Evolutionary conservation across 64 coral and sea anemone species (phyloP), one percentile per base, ranked within the genome.

Genomic region (Orbicella faveolata): DNA sequence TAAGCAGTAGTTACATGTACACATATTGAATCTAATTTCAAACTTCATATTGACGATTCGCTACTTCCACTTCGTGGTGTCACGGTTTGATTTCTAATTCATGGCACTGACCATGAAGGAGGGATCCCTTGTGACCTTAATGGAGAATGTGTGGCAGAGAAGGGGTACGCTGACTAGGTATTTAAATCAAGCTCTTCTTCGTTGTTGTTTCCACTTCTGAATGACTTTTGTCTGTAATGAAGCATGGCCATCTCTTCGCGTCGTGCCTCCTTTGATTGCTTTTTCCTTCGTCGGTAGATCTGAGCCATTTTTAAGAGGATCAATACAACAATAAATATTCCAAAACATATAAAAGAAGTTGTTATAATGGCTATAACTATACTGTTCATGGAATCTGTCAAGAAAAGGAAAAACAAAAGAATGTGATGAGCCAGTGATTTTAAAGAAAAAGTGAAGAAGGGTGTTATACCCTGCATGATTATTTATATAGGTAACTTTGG

Each of bases 291-390:
- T 26, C 65, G 63, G n/a, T 73, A 66, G 11, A 85, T 68, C 12
- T 66, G 82, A 1, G 65, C 82, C 64, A 85, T 85, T 85, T 85
- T 85, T 41, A 85, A 30, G 20, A 85, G 10, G 10, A 85, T 85
- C 63, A 85, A 35, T 4, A 85, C 82, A 41, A 85, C 41, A 20
- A 85, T 85, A 30, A 85, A 85, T 72, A 52, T 52, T 85, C 63
- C 82, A 52, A 85, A 85, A 39, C 82, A 85, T 33, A 85, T 85
- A 73, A 85, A 85, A 53, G 62, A 85, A 85, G 82, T 66, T 69
- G 82, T 85, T 23, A 85, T 85, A 23, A 85, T 66, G 6, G 82
- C 82, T 15, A 85, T 72, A 13, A 66, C 21, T 52, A 39, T 67
- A 13, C 39, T 11, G 37, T 85, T 85, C 26, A 52, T 62, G 14